Conservation (phyloP, 2,113 vertebrate genomes). For the Takifugu flavidus region DNA sequence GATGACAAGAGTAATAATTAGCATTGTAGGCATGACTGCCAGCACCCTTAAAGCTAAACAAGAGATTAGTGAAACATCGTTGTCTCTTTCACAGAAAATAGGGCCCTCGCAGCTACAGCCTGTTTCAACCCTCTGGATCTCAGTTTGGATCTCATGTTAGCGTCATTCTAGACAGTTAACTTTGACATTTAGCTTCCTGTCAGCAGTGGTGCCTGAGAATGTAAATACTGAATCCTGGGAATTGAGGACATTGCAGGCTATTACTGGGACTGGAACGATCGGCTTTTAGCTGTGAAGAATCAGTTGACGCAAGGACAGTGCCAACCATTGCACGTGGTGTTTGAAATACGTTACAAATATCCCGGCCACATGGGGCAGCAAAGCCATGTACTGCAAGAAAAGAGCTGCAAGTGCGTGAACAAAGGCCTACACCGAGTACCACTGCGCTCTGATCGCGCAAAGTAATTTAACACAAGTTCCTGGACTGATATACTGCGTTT, state of each 20-base stretch:
- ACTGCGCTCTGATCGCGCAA: slow-evolving; percentile 46
- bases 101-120: slow-evolving; percentile 26
- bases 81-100: slow-evolving; percentile 34
- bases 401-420: slow-evolving; percentile 50
- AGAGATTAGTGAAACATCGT: slow-evolving; percentile 52
- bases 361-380: slow-evolving; percentile 39
- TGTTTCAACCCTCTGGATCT: slow-evolving; percentile 18
- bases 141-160: background rate
- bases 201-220: no score
- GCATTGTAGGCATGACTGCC: slow-evolving; percentile 45
- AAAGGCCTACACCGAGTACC: slow-evolving; percentile 55
- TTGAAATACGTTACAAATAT: slow-evolving; percentile 45
- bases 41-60: slow-evolving; percentile 44
- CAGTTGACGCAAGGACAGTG: slow-evolving; percentile 5
- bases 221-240: no score
- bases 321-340: slow-evolving; percentile 34
- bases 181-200: no score
- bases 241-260: background rate
- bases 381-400: slow-evolving; percentile 62
- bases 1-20: slow-evolving; percentile 60
- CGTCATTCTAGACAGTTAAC: background rate
- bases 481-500: slow-evolving; percentile 42
- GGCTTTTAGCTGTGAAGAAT: background rate
- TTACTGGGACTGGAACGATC: background rate
- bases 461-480: slow-evolving; percentile 56